A percentile compares a stretch with the other conserved stretches of the same genome.
Conservation (phyloP, 2,888 invertebrate genomes). For the Emmelina monodactyla region DNA sequence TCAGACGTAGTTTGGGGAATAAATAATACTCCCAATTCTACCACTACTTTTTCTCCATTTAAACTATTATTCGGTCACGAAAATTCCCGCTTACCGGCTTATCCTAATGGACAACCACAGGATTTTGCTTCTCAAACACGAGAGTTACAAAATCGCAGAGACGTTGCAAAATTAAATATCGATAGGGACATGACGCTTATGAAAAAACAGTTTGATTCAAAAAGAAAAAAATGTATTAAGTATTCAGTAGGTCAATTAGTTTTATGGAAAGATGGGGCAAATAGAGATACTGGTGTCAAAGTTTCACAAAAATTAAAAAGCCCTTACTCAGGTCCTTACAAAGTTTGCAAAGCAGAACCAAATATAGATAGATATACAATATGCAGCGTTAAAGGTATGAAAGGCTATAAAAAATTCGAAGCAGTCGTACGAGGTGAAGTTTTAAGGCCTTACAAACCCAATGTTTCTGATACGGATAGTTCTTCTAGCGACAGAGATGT, state of each 20-base stretch:
- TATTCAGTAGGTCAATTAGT: conserved; percentile 12
- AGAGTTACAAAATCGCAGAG: conserved; percentile 1
- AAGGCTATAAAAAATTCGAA: conserved; percentile 11
- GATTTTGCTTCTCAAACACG: neutral
- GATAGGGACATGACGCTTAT: conserved; percentile 9
- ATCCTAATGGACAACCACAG: conserved; percentile 3
- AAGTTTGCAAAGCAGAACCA: conserved; percentile 6
- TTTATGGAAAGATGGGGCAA: conserved; percentile 8
- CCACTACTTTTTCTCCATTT: conserved; percentile 11
- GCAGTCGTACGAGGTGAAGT: conserved; percentile 5
- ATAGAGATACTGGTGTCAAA: conserved; percentile 1
- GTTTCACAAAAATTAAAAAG: conserved; percentile 8
- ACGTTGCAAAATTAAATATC: conserved; percentile 6
- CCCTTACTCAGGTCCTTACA: conserved; percentile 11
- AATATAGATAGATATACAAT: conserved; percentile 12
- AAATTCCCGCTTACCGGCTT: conserved; percentile 8
- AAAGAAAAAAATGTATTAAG: conserved; percentile 10
- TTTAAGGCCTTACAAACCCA: conserved; percentile 5
- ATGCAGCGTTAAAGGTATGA: conserved; percentile 7
- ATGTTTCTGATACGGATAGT: conserved; percentile 1
- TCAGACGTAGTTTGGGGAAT: conserved; percentile 14
- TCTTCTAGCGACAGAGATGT: conserved; percentile 2
- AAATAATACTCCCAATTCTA: conserved; percentile 12
- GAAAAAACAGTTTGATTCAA: conserved; percentile 8
- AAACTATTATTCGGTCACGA: conserved; percentile 13